phyloP scores from a whole-genome alignment of 2,113 vertebrate species.

The Heterocephalus glaber region DNA sequence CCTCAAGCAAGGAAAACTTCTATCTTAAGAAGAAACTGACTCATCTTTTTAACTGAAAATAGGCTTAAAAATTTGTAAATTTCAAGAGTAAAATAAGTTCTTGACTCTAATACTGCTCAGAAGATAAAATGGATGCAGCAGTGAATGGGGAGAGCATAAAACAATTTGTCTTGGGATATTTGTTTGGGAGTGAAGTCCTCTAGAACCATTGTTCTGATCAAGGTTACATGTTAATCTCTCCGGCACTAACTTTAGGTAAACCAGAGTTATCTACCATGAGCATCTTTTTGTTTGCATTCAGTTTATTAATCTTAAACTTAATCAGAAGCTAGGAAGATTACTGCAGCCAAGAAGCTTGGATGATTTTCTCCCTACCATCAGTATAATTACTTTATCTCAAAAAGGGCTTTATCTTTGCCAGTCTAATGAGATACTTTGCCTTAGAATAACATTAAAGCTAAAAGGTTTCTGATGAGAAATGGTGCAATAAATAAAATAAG shows the following conservation, averaged over 20 bases:
- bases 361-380: not conserved
- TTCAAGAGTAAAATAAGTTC: not conserved
- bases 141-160: fast-evolving
- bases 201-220: not conserved
- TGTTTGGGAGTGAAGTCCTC: not conserved
- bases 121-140: fast-evolving
- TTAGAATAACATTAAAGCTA: slow-evolving; percentile 70
- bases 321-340: slow-evolving; percentile 40
- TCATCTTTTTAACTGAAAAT: not conserved
- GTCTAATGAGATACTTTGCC: slow-evolving; percentile 74
- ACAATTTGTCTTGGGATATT: fast-evolving
- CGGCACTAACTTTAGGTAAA: not conserved
- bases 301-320: slow-evolving; percentile 58
- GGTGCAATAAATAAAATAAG: slow-evolving; percentile 74
- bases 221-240: not conserved
- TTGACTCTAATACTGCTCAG: not conserved
- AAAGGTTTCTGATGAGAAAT: slow-evolving; percentile 79
- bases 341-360: slow-evolving; percentile 40
- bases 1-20: not conserved
- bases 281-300: not conserved
- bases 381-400: slow-evolving; percentile 76
- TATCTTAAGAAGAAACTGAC: not conserved
- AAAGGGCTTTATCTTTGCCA: slow-evolving; percentile 79
- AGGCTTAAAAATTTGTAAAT: not conserved
- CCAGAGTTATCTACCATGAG: not conserved